These are phyloP conservation scores for Scomber japonicus DNA, from an alignment of 2,113 vertebrate species.

Conservation along the genomic window DNA sequence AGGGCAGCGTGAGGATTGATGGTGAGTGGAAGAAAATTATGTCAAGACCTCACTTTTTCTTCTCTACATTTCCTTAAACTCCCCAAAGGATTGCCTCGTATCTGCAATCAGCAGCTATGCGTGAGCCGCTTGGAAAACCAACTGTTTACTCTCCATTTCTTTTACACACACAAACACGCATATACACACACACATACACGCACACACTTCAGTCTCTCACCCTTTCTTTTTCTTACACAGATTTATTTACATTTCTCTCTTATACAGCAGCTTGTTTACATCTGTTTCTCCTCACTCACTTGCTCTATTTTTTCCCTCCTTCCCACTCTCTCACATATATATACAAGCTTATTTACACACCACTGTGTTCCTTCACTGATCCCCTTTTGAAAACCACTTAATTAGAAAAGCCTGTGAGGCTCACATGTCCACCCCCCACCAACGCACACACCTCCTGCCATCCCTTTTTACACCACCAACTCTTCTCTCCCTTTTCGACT, in stretches of 20 bases:
- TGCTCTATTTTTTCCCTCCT: not conserved
- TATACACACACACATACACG: not conserved
- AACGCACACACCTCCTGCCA: not conserved
- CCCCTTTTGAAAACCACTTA: slow-evolving; percentile 71
- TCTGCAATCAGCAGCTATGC: slow-evolving; percentile 41
- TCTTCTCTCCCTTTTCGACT: slow-evolving; percentile 25
- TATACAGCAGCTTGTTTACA: slow-evolving; percentile 68
- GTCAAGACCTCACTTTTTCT: slow-evolving; percentile 34
- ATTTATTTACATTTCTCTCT: slow-evolving; percentile 63
- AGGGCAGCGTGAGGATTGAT: not conserved
- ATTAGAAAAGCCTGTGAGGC: slow-evolving; percentile 68
- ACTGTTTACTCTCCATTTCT: slow-evolving; percentile 49
- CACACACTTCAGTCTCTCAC: slow-evolving; percentile 3
- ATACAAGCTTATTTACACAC: slow-evolving; percentile 62
- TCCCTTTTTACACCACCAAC: slow-evolving; percentile 2
- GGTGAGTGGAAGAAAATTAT: slow-evolving; percentile 42
- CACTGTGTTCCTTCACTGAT: slow-evolving; percentile 55
- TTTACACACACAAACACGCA: not conserved
- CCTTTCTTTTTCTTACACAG: slow-evolving; percentile 28
- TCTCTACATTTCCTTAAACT: slow-evolving; percentile 20
- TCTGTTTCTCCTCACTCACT: slow-evolving; percentile 44
- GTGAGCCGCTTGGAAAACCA: slow-evolving; percentile 52
- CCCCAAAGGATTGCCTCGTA: slow-evolving; percentile 28
- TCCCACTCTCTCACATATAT: not conserved
- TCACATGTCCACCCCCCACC: not conserved